A percentile compares a stretch with the other conserved stretches of the same genome.
phyloP scores from a whole-genome alignment of 2,113 vertebrate genomes.

The Centrocercus urophasianus region DNA sequence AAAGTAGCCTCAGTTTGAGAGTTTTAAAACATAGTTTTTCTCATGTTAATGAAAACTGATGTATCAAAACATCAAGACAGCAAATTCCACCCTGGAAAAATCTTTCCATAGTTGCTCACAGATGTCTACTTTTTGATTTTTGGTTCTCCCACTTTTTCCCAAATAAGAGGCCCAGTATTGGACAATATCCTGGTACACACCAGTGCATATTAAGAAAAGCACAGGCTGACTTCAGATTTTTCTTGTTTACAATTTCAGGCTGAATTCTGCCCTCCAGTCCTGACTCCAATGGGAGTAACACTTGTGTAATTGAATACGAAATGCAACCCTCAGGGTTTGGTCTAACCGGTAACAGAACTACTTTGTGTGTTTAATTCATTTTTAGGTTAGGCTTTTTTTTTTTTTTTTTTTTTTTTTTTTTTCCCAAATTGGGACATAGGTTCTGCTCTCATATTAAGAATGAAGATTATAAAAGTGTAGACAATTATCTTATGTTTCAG shows the following conservation, averaged over 20 bases:
- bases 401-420: neutral
- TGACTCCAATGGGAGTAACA: conserved; percentile 47
- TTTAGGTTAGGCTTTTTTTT: conserved; percentile 49
- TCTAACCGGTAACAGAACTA: conserved; percentile 53
- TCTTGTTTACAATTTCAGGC: conserved; percentile 67
- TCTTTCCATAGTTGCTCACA: neutral
- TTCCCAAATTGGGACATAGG: conserved; percentile 45
- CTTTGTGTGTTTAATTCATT: conserved; percentile 66
- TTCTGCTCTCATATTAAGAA: conserved; percentile 35
- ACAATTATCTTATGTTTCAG: conserved; percentile 35
- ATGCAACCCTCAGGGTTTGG: conserved; percentile 54
- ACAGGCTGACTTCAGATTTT: conserved; percentile 41
- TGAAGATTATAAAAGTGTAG: conserved; percentile 1
- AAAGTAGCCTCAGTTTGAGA: neutral
- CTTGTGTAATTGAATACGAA: conserved; percentile 70
- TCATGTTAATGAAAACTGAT: neutral
- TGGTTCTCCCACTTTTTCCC: neutral
- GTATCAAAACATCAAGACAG: neutral
- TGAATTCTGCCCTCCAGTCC: conserved; percentile 69
- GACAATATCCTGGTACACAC: neutral
- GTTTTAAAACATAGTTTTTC: neutral
- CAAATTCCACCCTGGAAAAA: conserved; percentile 1
- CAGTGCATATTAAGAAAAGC: conserved; percentile 35
- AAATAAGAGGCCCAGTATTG: conserved; percentile 30
- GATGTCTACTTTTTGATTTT: neutral